Percentiles rank a stretch among this genome's conserved stretches.
phyloP scores from a whole-genome alignment of 2,888 invertebrate species.

The Spisula subtruncata region DNA sequence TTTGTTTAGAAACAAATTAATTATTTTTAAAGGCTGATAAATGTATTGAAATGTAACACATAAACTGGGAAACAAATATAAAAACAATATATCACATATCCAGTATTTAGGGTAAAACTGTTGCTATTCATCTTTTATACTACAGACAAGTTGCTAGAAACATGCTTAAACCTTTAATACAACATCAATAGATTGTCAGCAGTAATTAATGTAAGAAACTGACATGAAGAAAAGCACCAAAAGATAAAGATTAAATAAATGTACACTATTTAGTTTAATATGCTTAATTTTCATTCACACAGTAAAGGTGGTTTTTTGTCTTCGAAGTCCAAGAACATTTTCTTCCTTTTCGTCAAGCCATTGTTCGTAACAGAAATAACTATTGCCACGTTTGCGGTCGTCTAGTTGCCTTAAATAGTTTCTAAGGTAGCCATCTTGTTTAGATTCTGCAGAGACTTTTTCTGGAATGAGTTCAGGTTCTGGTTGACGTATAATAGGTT shows the following conservation, averaged over 20 bases:
- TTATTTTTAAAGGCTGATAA: not conserved
- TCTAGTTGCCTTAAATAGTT: conserved; percentile 79
- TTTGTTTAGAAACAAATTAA: not conserved
- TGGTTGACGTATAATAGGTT: conserved; percentile 30
- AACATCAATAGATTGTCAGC: not conserved
- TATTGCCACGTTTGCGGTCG: conserved; percentile 75
- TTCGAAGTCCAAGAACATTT: conserved; percentile 65
- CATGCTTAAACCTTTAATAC: not conserved
- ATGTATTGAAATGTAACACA: not conserved
- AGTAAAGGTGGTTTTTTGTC: conserved; percentile 55
- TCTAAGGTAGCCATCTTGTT: conserved; percentile 79
- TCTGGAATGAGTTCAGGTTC: conserved; percentile 46
- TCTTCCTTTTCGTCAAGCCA: conserved; percentile 83
- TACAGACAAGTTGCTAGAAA: no score
- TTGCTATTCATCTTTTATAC: no score
- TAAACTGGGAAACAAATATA: not conserved
- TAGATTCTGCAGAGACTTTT: conserved; percentile 56
- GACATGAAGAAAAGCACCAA: conserved; percentile 4
- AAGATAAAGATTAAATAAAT: not conserved
- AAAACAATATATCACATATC: not conserved
- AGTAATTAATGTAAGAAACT: not conserved
- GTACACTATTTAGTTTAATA: not conserved
- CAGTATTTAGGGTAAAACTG: no score
- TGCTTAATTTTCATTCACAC: not conserved
- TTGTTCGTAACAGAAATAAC: conserved; percentile 77